Evolutionary conservation across 2,797 vertebrate species (phyloP).

Genomic region (Chrosomus eos): DNA sequence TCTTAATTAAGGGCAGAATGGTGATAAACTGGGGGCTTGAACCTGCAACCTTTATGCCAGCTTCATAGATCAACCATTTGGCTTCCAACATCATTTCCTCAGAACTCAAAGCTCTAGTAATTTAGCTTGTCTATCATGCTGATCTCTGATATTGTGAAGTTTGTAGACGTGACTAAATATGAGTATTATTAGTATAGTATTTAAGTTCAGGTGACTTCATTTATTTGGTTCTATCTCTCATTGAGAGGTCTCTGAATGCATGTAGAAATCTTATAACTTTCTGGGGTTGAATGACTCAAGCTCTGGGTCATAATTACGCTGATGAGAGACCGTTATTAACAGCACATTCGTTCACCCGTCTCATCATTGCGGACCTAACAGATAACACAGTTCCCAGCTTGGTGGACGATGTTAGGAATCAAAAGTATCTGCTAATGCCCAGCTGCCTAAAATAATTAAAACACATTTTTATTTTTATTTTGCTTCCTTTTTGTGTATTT

Average conservation of each 20-base stretch:
- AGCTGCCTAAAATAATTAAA: background rate
- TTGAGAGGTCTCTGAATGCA: background rate
- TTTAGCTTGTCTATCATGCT: background rate
- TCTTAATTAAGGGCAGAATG: slow-evolving; percentile 1
- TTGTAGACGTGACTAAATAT: background rate
- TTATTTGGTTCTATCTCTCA: background rate
- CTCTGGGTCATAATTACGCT: slow-evolving; percentile 20
- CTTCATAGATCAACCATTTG: background rate
- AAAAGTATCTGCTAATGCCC: background rate
- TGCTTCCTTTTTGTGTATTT: background rate
- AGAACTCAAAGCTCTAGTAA: background rate
- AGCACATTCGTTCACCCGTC: slow-evolving; percentile 24
- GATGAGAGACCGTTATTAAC: slow-evolving; percentile 19
- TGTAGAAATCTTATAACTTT: slow-evolving; percentile 6
- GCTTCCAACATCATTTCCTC: background rate
- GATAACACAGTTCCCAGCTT: background rate
- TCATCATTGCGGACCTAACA: slow-evolving; percentile 23
- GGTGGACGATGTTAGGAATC: background rate
- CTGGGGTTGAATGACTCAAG: slow-evolving; percentile 19
- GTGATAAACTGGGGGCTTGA: slow-evolving; percentile 9
- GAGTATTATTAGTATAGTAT: background rate
- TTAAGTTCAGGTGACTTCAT: background rate
- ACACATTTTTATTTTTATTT: background rate
- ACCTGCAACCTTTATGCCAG: background rate
- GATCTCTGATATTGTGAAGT: background rate